These are phyloP conservation scores for Palythoa grandiflora DNA, from an alignment of 92 coral and sea anemone species.

Conservation along the genomic window DNA sequence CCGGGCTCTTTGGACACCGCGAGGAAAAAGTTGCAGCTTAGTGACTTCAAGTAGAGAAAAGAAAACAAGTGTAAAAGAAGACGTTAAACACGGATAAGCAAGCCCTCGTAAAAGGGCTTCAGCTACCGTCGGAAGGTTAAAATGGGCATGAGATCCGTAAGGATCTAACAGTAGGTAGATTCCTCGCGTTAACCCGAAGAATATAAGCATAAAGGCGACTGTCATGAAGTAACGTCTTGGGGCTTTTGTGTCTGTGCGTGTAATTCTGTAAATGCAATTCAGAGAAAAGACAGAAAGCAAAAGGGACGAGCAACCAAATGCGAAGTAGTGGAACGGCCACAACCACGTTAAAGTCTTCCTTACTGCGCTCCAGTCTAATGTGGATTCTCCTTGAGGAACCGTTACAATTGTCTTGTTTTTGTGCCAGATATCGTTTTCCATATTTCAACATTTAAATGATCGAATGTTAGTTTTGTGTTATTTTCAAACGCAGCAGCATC, in stretches of 20 bases:
- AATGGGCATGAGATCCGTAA: conserved; percentile 34
- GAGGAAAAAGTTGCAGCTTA: conserved; percentile 31
- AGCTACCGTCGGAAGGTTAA: conserved; percentile 17
- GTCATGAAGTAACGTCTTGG: conserved; percentile 53
- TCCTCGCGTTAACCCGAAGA: conserved; percentile 55
- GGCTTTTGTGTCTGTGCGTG: background rate
- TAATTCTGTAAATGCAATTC: conserved; percentile 20
- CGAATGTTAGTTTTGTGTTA: background rate
- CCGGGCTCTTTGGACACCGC: conserved; percentile 27
- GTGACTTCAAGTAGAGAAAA: conserved; percentile 38
- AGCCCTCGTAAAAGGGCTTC: conserved; percentile 34
- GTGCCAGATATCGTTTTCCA: background rate
- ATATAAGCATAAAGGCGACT: conserved; percentile 21
- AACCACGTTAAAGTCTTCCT: conserved; percentile 15
- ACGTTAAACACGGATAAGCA: conserved; percentile 27
- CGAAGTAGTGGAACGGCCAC: conserved; percentile 39
- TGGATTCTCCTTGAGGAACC: conserved; percentile 29
- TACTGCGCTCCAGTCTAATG: conserved; percentile 22
- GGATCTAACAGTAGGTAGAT: conserved; percentile 47
- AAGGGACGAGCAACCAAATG: conserved; percentile 13
- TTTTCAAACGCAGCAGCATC: background rate
- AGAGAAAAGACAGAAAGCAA: conserved; percentile 22
- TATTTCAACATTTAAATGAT: background rate
- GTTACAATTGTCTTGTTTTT: background rate
- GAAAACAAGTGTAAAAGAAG: conserved; percentile 38